Conservation (phyloP, 2,888 invertebrate species). For the Lapara coniferarum region DNA sequence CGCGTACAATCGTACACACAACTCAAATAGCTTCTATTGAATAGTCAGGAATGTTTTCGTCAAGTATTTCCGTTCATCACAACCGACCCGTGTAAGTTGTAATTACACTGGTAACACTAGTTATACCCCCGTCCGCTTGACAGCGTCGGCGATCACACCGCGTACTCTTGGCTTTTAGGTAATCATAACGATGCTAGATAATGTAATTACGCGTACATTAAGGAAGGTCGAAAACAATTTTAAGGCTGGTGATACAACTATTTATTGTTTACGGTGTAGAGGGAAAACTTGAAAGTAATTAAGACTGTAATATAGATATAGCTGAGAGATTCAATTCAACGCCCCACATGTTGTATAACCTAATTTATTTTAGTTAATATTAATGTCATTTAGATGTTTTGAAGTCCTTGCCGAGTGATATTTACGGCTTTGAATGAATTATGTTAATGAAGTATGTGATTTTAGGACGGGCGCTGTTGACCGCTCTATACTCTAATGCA, state of each 20-base stretch:
- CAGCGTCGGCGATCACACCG: slow-evolving; percentile 4
- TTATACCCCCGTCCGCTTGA: slow-evolving; percentile 22
- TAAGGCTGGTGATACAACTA: slow-evolving; percentile 79
- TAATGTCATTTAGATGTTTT: slow-evolving; percentile 39
- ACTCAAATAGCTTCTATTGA: too few species aligned
- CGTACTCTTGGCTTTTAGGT: slow-evolving; percentile 20
- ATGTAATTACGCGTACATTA: slow-evolving; percentile 20
- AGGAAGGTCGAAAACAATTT: slow-evolving; percentile 50
- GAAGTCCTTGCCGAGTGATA: slow-evolving; percentile 13
- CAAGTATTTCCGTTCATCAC: not conserved
- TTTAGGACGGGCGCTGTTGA: not conserved
- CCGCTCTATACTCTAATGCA: slow-evolving; percentile 24
- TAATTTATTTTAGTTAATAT: slow-evolving; percentile 43
- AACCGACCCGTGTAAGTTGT: not conserved
- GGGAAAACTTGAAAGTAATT: slow-evolving; percentile 34
- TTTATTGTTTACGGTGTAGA: slow-evolving; percentile 51
- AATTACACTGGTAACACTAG: not conserved
- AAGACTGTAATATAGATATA: slow-evolving; percentile 58
- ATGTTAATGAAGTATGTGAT: not conserved
- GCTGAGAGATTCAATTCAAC: slow-evolving; percentile 71
- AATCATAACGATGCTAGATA: slow-evolving; percentile 35
- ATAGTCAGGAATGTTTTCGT: not conserved
- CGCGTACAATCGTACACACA: too few species aligned
- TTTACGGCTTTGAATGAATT: not conserved
- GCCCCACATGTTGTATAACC: slow-evolving; percentile 48